phyloP scores from a whole-genome alignment of 2,113 vertebrate species.

The Maccullochella peelii region DNA sequence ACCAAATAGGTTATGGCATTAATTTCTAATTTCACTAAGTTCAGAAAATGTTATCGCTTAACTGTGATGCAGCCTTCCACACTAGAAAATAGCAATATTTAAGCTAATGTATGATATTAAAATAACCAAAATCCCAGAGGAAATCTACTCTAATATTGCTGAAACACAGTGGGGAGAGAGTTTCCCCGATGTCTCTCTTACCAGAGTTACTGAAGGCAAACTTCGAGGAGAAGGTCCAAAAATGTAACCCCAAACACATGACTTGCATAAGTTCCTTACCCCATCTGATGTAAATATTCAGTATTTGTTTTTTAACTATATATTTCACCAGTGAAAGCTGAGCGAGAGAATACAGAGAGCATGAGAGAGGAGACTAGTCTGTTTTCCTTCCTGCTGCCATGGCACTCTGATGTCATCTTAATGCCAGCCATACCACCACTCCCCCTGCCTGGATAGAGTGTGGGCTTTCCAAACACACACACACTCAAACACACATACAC shows the following conservation, averaged over 20 bases:
- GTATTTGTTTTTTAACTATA: background rate
- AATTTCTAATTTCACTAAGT: background rate
- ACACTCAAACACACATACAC: conserved; percentile 30
- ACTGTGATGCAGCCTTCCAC: background rate
- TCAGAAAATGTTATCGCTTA: background rate
- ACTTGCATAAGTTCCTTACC: background rate
- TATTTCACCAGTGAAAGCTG: background rate
- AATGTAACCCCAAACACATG: background rate
- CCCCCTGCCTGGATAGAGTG: conserved; percentile 25
- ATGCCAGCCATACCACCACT: conserved; percentile 49
- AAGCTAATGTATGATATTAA: background rate
- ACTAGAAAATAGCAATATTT: background rate
- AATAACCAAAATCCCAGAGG: background rate
- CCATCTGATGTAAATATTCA: background rate
- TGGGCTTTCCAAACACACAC: conserved; percentile 25
- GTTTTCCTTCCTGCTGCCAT: conserved; percentile 51
- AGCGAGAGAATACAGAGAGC: background rate
- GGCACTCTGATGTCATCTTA: conserved; percentile 59
- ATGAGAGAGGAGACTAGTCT: conserved; percentile 30
- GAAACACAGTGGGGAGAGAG: background rate
- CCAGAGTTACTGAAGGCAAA: background rate
- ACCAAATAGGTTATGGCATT: background rate
- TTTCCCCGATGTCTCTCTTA: background rate
- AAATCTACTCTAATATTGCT: background rate
- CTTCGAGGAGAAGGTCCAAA: background rate